Evolutionary conservation across 2,888 invertebrate species (phyloP).

Genomic region (Caenorhabditis sp.): DNA sequence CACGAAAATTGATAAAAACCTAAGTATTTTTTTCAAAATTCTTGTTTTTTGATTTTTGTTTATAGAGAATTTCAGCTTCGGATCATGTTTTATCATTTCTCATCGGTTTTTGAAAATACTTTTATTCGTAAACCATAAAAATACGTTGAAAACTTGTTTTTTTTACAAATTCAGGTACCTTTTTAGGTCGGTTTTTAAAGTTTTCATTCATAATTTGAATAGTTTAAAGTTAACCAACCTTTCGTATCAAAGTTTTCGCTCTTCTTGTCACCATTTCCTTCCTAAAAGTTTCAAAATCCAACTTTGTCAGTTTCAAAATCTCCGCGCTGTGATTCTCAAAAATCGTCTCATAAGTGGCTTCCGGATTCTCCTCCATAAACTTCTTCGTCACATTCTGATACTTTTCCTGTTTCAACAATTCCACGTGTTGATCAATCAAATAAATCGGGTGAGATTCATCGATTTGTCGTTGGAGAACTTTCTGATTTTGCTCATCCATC

Average conservation of each 20-base stretch:
- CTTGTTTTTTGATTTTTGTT: too few species aligned
- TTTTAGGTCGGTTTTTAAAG: too few species aligned
- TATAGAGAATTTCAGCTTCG: too few species aligned
- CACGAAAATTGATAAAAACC: too few species aligned
- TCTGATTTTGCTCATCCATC: conserved; percentile 23
- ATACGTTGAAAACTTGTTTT: too few species aligned
- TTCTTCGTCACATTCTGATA: conserved; percentile 14
- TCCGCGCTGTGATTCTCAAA: conserved; percentile 19
- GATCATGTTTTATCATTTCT: too few species aligned
- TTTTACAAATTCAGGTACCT: too few species aligned
- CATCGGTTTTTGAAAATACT: not conserved
- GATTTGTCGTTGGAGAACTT: conserved; percentile 8
- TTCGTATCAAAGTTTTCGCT: conserved; percentile 16
- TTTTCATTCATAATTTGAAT: too few species aligned
- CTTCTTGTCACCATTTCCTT: conserved; percentile 5
- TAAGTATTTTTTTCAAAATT: too few species aligned
- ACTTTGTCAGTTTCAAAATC: conserved; percentile 15
- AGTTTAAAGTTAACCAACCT: conserved; percentile 25
- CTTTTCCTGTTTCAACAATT: conserved; percentile 18
- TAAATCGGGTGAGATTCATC: conserved; percentile 12
- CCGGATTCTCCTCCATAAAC: not conserved
- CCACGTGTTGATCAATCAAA: conserved; percentile 25
- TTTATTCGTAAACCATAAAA: too few species aligned
- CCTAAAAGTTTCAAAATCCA: conserved; percentile 19
- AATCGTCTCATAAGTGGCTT: conserved; percentile 15